Conservation (phyloP, 1,140 invertebrate genomes). For the Neotoxoptera formosana region DNA sequence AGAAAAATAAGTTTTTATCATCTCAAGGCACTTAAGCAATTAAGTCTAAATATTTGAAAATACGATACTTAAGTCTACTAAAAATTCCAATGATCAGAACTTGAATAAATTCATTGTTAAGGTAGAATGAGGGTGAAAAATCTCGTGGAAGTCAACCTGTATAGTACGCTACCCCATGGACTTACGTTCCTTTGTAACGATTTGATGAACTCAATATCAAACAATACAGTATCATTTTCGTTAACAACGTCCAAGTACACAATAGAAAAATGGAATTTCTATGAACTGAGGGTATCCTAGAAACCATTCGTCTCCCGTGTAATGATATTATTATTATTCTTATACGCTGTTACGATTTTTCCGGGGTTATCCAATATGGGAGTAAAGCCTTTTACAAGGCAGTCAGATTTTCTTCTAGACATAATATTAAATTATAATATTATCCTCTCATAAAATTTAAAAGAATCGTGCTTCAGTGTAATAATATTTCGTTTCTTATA, state of each 20-base stretch:
- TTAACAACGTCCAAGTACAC: background rate
- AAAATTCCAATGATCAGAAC: background rate
- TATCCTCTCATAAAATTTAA: background rate
- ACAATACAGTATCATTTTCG: background rate
- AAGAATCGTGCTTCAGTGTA: background rate
- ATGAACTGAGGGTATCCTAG: background rate
- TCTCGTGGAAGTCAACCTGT: background rate
- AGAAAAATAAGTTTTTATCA: too few species aligned
- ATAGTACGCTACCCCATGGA: background rate
- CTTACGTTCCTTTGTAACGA: background rate
- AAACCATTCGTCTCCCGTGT: background rate
- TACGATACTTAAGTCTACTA: too few species aligned
- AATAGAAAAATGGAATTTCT: background rate
- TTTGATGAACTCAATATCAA: background rate
- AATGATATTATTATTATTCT: background rate
- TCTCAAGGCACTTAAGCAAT: too few species aligned
- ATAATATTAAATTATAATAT: background rate
- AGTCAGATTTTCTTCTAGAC: background rate
- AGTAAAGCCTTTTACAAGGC: too few species aligned
- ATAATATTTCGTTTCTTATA: background rate
- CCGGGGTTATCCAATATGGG: background rate
- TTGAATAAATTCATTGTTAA: background rate
- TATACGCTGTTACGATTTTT: background rate
- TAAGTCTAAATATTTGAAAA: too few species aligned
- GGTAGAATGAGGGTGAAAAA: background rate